Evolutionary conservation across 2,797 vertebrate genomes (phyloP).

Genomic region (Anniella stebbinsi): DNA sequence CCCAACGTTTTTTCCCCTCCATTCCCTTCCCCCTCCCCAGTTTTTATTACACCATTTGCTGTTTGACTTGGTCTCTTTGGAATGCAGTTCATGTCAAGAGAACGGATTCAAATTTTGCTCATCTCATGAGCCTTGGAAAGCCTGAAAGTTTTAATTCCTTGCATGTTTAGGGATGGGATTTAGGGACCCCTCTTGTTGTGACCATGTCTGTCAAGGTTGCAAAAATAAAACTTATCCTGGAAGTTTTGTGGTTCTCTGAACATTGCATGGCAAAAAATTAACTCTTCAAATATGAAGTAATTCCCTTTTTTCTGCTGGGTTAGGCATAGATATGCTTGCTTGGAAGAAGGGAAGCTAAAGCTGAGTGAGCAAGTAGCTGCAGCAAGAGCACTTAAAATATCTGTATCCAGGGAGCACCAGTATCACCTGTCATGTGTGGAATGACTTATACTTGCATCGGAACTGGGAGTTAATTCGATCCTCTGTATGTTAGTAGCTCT

Average conservation of each 20-base stretch:
- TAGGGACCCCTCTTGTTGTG: not conserved
- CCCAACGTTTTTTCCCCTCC: not conserved
- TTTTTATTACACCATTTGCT: constrained; percentile 10
- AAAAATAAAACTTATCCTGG: not conserved
- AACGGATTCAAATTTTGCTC: constrained; percentile 29
- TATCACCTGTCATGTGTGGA: not conserved
- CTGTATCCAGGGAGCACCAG: too few species aligned
- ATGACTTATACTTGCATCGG: not conserved
- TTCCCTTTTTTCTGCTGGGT: not conserved
- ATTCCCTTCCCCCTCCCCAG: not conserved
- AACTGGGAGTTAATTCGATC: not conserved
- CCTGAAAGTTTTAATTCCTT: not conserved
- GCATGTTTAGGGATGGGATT: not conserved
- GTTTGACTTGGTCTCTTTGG: fast-evolving
- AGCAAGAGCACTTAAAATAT: not conserved
- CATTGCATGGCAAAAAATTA: not conserved
- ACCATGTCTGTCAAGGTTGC: not conserved
- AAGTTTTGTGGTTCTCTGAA: not conserved
- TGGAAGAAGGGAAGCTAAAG: too few species aligned
- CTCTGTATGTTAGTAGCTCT: not conserved
- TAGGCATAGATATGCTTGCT: not conserved
- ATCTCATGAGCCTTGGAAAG: constrained; percentile 1
- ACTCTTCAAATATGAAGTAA: not conserved
- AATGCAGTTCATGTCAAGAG: constrained; percentile 20
- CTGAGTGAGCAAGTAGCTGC: not conserved